phyloP scores from a whole-genome alignment of 2,113 vertebrate genomes.

The Coracopsis vasa region DNA sequence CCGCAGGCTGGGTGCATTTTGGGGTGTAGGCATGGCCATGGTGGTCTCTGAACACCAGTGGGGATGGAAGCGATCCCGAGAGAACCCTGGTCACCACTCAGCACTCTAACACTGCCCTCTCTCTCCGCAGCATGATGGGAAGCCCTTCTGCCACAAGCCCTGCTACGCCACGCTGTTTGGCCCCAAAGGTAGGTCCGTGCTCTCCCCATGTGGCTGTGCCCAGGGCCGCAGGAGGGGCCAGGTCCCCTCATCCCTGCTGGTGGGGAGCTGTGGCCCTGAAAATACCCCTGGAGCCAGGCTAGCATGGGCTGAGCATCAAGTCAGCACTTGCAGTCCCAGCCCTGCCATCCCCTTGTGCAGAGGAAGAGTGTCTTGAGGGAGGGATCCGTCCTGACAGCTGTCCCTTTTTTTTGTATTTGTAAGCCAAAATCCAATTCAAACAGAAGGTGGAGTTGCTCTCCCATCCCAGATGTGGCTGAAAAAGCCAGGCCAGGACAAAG shows the following conservation, averaged over 20 bases:
- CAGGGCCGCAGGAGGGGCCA: background rate
- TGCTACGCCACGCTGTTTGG: conserved; percentile 92
- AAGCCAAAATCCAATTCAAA: background rate
- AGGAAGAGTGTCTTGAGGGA: background rate
- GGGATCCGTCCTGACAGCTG: background rate
- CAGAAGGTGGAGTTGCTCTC: conserved; percentile 44
- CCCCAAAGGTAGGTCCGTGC: conserved; percentile 86
- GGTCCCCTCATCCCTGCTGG: fast-evolving
- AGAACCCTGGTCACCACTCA: fast-evolving
- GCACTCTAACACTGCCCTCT: background rate
- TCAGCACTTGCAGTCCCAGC: background rate
- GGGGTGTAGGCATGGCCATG: background rate
- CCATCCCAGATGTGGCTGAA: background rate
- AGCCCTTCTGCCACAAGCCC: conserved; percentile 96
- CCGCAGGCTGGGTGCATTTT: fast-evolving
- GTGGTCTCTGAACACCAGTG: background rate
- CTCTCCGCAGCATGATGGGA: conserved; percentile 86
- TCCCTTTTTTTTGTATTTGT: background rate
- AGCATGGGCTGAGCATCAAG: background rate
- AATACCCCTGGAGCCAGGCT: background rate
- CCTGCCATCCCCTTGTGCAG: background rate
- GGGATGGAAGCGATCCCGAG: background rate
- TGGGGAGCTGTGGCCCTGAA: fast-evolving
- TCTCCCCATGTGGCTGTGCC: fast-evolving
- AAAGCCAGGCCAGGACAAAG: background rate